A percentile compares a stretch with the other conserved stretches of the same genome.
Conservation (phyloP, 2,113 vertebrate species). For the Geococcyx californianus region DNA sequence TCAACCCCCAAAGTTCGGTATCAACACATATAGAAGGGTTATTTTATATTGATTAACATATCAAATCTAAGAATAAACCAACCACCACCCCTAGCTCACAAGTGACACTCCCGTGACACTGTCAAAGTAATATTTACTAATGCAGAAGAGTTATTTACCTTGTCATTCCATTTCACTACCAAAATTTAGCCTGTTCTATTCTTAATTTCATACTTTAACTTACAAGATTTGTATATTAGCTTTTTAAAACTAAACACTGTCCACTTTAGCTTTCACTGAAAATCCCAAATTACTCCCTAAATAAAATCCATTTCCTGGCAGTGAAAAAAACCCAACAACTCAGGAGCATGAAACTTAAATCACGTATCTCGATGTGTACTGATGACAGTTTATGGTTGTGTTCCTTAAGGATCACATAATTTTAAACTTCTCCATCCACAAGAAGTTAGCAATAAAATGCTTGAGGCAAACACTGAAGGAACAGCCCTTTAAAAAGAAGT, state of each 20-base stretch:
- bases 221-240: background rate
- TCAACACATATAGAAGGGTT: background rate
- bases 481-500: background rate
- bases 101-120: background rate
- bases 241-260: background rate
- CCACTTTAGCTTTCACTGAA: background rate
- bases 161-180: background rate
- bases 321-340: background rate
- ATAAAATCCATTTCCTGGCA: background rate
- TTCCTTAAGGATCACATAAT: background rate
- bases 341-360: background rate
- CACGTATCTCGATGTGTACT: background rate
- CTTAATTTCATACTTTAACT: background rate
- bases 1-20: background rate
- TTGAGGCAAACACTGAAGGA: background rate
- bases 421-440: background rate
- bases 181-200: background rate
- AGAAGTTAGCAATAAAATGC: background rate
- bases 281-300: background rate
- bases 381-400: background rate
- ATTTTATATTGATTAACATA: background rate
- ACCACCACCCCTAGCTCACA: background rate
- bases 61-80: background rate
- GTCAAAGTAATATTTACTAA: background rate
- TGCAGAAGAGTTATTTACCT: background rate